Base-by-base conservation (phyloP, 2,113 vertebrate species). In the Furnarius figulus region DNA sequence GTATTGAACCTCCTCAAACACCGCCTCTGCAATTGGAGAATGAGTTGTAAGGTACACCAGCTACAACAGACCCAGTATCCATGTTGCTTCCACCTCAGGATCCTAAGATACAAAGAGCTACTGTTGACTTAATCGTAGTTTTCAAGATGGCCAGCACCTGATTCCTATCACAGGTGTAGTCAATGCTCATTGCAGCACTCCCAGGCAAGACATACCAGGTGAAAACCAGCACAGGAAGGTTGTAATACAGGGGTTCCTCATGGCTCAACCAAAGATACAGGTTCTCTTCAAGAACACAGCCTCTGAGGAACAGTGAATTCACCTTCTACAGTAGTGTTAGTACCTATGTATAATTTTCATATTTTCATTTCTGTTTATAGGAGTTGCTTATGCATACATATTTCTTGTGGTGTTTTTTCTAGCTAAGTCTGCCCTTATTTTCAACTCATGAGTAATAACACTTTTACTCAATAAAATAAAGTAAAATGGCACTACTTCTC, bases 41-140 rank as follows among this genome's bases (percentile, higher is more conserved):
- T 0, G 0, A 5, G 1, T 13, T 55, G 1, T 8, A 28, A 24
- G 1, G 1, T 3, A 55, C 20, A 39, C 18, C 24, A 73, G 4
- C 35, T 40, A 47, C 18, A 25, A 8, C 2, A 78, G 56, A 0
- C 2, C 21, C 53, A 71, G 6, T 2, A 53, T 61, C 28, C 6
- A 27, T 24, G 20, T 10, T 18, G 1, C 14, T 47, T 31, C 40
- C 31, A 82, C 8, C 37, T 72, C 14, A 12, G 7, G 2, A 0
- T 10, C 3, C 66, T 11, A 4, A 75, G 12, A 27, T 3, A 12
- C 9, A 30, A 20, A 5, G 2, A 13, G 1, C 0, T 5, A 5
- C 7, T 18, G 5, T 4, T 5, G 12, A 17, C 11, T 6, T 14
- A 40, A 37, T 9, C 40, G 39, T 75, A 8, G 11, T 59, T 81